phyloP scores from a whole-genome alignment of 2,797 vertebrate genomes.

The Bovichtus variegatus region DNA sequence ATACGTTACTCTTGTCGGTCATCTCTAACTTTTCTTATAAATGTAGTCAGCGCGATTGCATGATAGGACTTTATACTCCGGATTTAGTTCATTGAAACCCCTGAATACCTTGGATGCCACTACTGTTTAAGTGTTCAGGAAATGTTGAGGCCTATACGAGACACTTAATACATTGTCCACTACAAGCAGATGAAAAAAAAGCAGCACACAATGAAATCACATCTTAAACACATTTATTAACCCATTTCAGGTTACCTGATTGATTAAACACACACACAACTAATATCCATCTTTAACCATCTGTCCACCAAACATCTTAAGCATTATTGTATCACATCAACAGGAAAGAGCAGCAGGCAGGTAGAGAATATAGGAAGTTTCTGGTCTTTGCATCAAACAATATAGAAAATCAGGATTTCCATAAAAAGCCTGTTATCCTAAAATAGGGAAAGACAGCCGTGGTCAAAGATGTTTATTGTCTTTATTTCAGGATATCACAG shows the following conservation, averaged over 20 bases:
- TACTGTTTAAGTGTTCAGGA: not conserved
- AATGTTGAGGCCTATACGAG: not conserved
- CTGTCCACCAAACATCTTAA: conserved; percentile 31
- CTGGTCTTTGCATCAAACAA: conserved; percentile 51
- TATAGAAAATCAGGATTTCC: conserved; percentile 35
- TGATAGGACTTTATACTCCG: not conserved
- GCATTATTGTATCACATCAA: conserved; percentile 46
- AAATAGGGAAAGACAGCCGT: conserved; percentile 19
- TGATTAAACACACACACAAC: conserved; percentile 35
- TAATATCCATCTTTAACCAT: conserved; percentile 30
- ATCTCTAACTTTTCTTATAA: not conserved
- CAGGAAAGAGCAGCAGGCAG: conserved; percentile 64
- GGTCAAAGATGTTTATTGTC: not conserved
- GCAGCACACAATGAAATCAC: conserved; percentile 15
- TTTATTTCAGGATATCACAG: conserved; percentile 78
- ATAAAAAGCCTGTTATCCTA: conserved; percentile 24
- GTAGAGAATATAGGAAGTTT: conserved; percentile 44
- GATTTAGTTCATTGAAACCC: not conserved
- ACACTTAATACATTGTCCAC: not conserved
- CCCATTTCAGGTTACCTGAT: conserved; percentile 32
- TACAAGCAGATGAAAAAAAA: not conserved
- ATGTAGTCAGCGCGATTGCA: not conserved
- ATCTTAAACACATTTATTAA: conserved; percentile 66
- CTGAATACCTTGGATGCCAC: not conserved
- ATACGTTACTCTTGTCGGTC: not conserved